Base-by-base conservation (phyloP, 2,888 invertebrate species). In the Patella pellucida region DNA sequence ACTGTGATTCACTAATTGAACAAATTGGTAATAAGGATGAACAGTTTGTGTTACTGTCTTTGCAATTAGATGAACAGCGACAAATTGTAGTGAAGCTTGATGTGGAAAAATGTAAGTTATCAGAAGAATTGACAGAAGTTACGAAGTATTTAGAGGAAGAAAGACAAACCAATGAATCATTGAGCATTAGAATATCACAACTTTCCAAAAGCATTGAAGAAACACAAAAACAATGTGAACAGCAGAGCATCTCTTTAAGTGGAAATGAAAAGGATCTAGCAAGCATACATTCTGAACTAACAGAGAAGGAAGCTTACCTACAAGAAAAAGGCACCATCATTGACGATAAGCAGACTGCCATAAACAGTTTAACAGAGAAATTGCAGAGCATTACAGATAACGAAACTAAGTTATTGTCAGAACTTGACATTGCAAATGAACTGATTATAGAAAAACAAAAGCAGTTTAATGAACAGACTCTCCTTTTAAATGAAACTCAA, bases 151-250 rank as follows among this genome's bases (percentile, higher is more conserved):
- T 72, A 52, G 67, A 50, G 67, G n/a, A 16, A 50, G 19, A 12
- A 74, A 67, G 68, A 74, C 16, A 51, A 50, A 50, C 41, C 27
- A 12, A n/a, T 71, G 51, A 51, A n/a, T n/a, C 27, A 56, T 4
- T 52, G 52, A 31, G 54, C 70, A 41, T 31, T 51, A 15, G 75
- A 75, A 56, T 52, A 71, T 50, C 75, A 75, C 52, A 71, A 23
- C 27, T 52, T 14, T 54, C 31, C 16, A 27, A 31, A 12, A 31
- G 31, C 68, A 69, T n/a, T 74, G 31, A 16, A 19, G 41, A 41
- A 41, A 5, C 41, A 41, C 41, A 9, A 41, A 41, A 41, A 41
- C 41, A 41, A 5, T 41, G 41, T 9, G 9, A 41, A 41, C 41
- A 41, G 41, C 41, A 41, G 41, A 41, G 7, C 41, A 7, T 7